Conservation (phyloP, 2,797 vertebrate genomes). For the Propithecus deckenii region DNA sequence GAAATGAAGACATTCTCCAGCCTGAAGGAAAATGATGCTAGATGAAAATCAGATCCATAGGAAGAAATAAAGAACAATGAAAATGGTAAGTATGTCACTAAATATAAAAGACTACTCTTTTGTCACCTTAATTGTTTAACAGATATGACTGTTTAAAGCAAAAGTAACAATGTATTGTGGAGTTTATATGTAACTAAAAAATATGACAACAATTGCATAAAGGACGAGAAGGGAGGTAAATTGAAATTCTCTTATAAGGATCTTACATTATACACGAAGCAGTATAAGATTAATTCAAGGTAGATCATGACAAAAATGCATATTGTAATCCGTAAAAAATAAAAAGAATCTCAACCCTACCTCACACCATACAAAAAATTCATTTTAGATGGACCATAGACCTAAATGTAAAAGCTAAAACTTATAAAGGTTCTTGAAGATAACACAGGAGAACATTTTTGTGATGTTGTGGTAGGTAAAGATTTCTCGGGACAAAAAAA, state of each 20-base stretch:
- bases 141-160: conserved; percentile 22
- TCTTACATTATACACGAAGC: background rate
- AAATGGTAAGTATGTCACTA: background rate
- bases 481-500: background rate
- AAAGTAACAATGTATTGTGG: conserved; percentile 5
- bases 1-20: conserved; percentile 19
- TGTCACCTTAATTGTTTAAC: background rate
- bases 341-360: background rate
- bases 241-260: background rate
- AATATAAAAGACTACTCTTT: conserved; percentile 15
- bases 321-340: conserved; percentile 18
- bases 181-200: background rate
- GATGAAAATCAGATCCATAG: background rate
- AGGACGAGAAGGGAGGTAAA: conserved; percentile 5
- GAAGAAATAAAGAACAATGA: conserved; percentile 20
- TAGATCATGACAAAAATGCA: background rate
- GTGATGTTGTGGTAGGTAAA: background rate
- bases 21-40: conserved; percentile 1
- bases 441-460: background rate
- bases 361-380: background rate
- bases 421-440: background rate
- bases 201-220: background rate
- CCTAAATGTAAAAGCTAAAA: background rate
- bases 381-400: background rate
- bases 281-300: conserved; percentile 11